Evolutionary conservation across 2,888 invertebrate species (phyloP).

Genomic region (Tricholauxania praeusta): DNA sequence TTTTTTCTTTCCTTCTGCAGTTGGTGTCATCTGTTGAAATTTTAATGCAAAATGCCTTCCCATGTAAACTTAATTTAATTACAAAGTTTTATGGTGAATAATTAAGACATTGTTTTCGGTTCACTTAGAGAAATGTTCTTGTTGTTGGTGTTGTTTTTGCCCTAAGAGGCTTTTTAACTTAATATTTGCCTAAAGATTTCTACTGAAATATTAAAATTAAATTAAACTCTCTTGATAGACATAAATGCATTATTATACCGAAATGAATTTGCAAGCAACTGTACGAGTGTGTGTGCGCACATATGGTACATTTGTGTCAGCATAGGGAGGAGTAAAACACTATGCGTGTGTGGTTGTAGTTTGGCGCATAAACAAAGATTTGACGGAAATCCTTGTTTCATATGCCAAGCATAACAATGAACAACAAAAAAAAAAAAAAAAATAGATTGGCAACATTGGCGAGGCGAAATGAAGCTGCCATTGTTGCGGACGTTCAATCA

Average conservation of each 20-base stretch:
- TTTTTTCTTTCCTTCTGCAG: background rate
- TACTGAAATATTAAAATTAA: slow-evolving; percentile 58
- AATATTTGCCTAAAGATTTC: slow-evolving; percentile 56
- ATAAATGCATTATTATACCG: slow-evolving; percentile 31
- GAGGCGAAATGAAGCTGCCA: slow-evolving; percentile 1
- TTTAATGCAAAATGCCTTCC: background rate
- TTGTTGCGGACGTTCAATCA: slow-evolving; percentile 1
- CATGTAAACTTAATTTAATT: background rate
- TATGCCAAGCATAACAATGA: slow-evolving; percentile 7
- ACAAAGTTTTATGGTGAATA: slow-evolving; percentile 45
- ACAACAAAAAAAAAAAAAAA: too few relatives aligned
- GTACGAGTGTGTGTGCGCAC: background rate
- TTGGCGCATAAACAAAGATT: slow-evolving; percentile 10
- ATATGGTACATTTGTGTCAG: background rate
- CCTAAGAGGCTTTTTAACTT: slow-evolving; percentile 56
- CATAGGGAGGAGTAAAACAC: too few relatives aligned
- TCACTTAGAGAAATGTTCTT: background rate
- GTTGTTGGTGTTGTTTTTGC: slow-evolving; percentile 24
- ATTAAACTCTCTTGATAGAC: slow-evolving; percentile 49
- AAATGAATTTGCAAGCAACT: too few relatives aligned
- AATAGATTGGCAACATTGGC: background rate
- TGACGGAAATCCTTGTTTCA: background rate
- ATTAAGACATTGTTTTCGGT: slow-evolving; percentile 53
- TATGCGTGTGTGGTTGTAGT: background rate
- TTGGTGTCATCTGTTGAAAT: background rate